phyloP scores from a whole-genome alignment of 2,888 invertebrate genomes.

The Vanessa cardui region DNA sequence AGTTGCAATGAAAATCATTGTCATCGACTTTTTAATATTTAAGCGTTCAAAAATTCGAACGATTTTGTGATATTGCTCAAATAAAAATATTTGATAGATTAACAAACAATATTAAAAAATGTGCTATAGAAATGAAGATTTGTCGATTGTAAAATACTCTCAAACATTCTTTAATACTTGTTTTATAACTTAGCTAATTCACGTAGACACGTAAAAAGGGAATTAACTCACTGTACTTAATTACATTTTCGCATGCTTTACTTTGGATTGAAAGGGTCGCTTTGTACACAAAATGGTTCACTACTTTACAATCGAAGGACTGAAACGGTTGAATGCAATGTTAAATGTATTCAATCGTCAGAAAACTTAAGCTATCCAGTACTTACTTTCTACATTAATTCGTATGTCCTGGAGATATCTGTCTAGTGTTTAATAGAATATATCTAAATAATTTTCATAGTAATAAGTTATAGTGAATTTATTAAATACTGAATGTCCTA shows the following conservation, averaged over 20 bases:
- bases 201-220: constrained; percentile 75
- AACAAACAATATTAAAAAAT: no score
- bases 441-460: no score
- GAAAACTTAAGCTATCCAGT: background rate
- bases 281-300: constrained; percentile 61
- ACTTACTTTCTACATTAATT: no score
- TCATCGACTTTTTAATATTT: background rate
- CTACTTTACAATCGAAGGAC: constrained; percentile 6
- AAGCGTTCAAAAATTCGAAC: background rate
- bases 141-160: constrained; percentile 25
- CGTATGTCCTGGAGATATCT: no score
- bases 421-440: no score
- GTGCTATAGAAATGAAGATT: background rate
- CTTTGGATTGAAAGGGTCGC: constrained; percentile 75
- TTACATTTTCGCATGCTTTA: constrained; percentile 80
- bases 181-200: constrained; percentile 69
- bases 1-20: constrained; percentile 4
- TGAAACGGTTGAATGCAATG: background rate
- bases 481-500: no score
- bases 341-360: background rate
- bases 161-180: constrained; percentile 54
- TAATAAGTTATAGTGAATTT: no score
- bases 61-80: background rate
- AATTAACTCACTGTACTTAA: constrained; percentile 80
- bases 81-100: no score